Percentiles rank a stretch among this genome's conserved stretches.
Conservation (phyloP, 2,113 vertebrate species). For the Carollia perspicillata region DNA sequence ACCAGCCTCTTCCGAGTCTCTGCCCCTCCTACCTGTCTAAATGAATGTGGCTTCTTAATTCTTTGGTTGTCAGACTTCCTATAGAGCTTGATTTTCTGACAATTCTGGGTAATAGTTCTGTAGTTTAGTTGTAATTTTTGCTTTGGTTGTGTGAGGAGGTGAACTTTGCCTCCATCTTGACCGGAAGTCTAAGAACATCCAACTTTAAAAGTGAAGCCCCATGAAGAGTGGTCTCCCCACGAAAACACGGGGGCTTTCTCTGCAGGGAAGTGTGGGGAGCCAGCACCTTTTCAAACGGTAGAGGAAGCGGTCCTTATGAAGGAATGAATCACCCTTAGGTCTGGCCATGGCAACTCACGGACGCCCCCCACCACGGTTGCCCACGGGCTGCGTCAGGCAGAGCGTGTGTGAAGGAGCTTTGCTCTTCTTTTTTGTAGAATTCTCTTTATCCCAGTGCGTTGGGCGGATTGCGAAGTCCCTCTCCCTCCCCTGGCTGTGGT, state of each 20-base stretch:
- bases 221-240: background rate
- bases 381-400: background rate
- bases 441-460: background rate
- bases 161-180: no score
- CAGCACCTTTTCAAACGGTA: background rate
- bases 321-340: background rate
- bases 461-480: fast-evolving
- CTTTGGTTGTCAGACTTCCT: no score
- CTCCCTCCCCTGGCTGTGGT: background rate
- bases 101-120: no score
- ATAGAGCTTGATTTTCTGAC: no score
- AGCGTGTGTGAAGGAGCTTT: background rate
- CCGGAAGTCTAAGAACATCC: background rate
- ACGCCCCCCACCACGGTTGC: background rate
- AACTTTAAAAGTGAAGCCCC: background rate
- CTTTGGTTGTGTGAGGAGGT: no score
- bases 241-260: background rate
- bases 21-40: no score
- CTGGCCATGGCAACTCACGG: background rate
- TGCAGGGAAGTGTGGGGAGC: background rate
- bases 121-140: no score
- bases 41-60: no score
- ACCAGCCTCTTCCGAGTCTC: no score
- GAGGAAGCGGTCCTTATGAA: background rate
- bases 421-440: background rate